Evolutionary conservation across 2,113 vertebrate species (phyloP), one percentile per base, ranked within the genome.

Genomic region (Eudyptes chrysolophus): DNA sequence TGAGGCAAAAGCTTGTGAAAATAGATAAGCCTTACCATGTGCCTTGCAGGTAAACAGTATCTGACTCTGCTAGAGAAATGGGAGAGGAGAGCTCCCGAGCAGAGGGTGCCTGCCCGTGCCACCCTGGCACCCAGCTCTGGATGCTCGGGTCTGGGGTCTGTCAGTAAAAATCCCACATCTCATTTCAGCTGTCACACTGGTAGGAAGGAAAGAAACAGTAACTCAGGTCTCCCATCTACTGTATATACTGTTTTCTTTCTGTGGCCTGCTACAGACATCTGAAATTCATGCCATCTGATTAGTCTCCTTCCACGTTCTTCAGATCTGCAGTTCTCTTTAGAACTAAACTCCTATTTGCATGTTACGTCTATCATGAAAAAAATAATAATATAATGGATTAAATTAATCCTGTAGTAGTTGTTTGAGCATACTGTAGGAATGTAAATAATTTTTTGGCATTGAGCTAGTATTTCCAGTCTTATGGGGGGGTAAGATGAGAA

Each of bases 1-100:
- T 84, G 87, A 96, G 89, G 77, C 76, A 96, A 95, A 95, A 95
- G 52, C 92, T 94, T 93, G 87, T 91, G 94, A 94, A 95, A 94
- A 96, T 94, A 94, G 90, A 93, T 94, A 75, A 93, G 81, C 52
- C 62, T 90, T 90, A 66, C 92, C 49, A 20, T 89, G 76, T 93
- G 87, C 82, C 83, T 94, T 74, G 48, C 94, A 96, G 94, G 92
- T 97, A 91, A 97, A 65, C 78, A 62, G 58, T 76, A 49, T 89
- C 77, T 95, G 51, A 22, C 44, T 91, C 62, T 64, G 69, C 32
- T 51, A 12, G 72, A 69, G 91, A 87, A 75, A 2, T 46, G 65
- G 78, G 75, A 95, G 82, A 71, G 60, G 71, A 87, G 83, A 64
- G 42, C 85, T 95, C 38, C 40, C 2, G 42, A 89, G 51, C 5